Percentiles rank a stretch among this genome's conserved stretches.
phyloP scores from a whole-genome alignment of 2,888 invertebrate species.

The Rhagonycha lutea region DNA sequence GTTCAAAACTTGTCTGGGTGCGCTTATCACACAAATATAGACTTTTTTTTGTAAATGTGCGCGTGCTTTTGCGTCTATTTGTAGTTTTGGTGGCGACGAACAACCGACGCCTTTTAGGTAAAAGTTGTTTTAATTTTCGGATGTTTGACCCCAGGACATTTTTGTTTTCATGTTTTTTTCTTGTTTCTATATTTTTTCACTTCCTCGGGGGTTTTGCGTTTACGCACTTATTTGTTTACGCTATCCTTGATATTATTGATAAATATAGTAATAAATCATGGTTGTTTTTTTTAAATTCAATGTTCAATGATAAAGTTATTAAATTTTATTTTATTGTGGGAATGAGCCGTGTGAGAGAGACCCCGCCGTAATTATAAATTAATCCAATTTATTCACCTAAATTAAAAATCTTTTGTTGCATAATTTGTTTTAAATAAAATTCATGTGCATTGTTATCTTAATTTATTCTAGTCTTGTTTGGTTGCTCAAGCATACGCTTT shows the following conservation, averaged over 20 bases:
- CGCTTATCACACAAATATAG: constrained; percentile 7
- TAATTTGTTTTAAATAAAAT: not conserved
- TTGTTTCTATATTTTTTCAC: not conserved
- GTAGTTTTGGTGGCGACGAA: not conserved
- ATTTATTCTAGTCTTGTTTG: not conserved
- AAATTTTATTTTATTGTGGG: not conserved
- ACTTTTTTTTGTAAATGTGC: not conserved
- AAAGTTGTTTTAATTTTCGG: not conserved
- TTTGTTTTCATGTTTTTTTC: not conserved
- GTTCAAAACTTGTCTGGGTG: not conserved
- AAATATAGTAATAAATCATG: not conserved
- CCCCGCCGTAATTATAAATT: not conserved
- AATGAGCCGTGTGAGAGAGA: not conserved
- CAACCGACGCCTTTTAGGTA: constrained; percentile 7
- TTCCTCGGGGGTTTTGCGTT: not conserved
- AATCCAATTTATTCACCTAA: not conserved
- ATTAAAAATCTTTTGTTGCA: not conserved
- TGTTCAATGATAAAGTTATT: not conserved
- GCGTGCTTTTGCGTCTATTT: not conserved
- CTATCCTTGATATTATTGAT: not conserved
- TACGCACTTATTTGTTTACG: not conserved
- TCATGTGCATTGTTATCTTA: not conserved
- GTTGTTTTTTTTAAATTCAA: not conserved
- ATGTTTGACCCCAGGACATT: not conserved
- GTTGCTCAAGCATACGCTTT: not conserved